Base-by-base conservation (phyloP, 2,113 vertebrate genomes). In the Myanophis thanlyinensis region DNA sequence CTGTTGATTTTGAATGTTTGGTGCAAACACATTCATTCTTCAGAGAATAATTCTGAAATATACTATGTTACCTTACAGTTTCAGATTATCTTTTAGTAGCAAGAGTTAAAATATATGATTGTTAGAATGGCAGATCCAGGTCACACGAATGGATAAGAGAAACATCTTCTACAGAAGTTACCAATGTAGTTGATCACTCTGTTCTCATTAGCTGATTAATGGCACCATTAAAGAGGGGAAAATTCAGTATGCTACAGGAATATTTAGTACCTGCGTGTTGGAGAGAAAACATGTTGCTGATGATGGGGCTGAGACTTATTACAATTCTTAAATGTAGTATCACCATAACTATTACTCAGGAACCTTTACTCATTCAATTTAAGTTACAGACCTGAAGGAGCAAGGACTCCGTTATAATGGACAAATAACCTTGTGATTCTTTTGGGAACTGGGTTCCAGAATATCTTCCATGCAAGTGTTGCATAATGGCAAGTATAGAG, bases 191-290 rank as follows among this genome's bases (percentile, higher is more conserved):
- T 92, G 44, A 91, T 88, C 13, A 23, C 53, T 13, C n/a, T 53
- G 92, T 91, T 52, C 90, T 95, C 88, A 80, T 62, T 94, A 88
- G 92, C 73, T 96, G 95, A 96, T 95, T 95, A 96, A 97, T 73
- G n/a, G 89, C 67, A 89, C 92, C 8, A 8, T 48, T 92, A 92
- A 91, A 88, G 67, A 88, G 67, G 84, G 44, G 91, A 86, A 48
- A 91, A n/a, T 92, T 90, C 91, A 92, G 0, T 90, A 96, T 84
- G 53, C 90, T 53, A 47, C 40, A 91, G 88, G 48, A 54, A 91
- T 95, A 93, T 92, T 92, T 96, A 94, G 48, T 92, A 84, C 93
- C 56, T 93, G 80, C 52, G 47, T 87, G 47, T 62, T 59, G 52
- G 80, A 84, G 44, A n/a, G 44, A 35, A 59, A 53, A 23, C 30